Evolutionary conservation across 1,140 invertebrate species (phyloP).

Genomic region (Danaus melanippus): DNA sequence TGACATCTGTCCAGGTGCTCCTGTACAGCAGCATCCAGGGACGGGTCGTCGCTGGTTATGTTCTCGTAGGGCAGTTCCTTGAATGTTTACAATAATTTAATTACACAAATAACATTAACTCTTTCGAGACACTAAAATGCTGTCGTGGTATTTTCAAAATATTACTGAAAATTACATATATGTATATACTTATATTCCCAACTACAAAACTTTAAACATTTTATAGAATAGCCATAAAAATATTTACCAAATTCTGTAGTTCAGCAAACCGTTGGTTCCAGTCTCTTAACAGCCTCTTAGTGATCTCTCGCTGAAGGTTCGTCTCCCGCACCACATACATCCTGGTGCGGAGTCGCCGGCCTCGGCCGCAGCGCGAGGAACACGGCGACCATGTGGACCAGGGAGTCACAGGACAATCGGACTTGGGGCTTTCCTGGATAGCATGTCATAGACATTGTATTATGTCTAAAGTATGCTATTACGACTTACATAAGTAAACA

Average conservation of each 20-base stretch:
- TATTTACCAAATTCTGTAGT: constrained; percentile 44
- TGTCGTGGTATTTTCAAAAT: too few relatives aligned
- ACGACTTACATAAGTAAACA: too few relatives aligned
- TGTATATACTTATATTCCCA: too few relatives aligned
- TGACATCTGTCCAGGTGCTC: constrained; percentile 48
- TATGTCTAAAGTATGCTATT: too few relatives aligned
- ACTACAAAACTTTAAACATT: too few relatives aligned
- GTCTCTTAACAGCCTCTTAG: constrained; percentile 25
- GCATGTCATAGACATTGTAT: neutral
- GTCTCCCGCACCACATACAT: constrained; percentile 42
- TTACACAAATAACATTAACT: too few relatives aligned
- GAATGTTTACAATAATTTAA: too few relatives aligned
- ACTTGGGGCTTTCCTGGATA: constrained; percentile 46
- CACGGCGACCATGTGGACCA: constrained; percentile 89
- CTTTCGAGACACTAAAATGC: too few relatives aligned
- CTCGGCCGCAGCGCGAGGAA: constrained; percentile 84
- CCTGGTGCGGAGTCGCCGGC: constrained; percentile 76
- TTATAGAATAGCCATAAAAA: too few relatives aligned
- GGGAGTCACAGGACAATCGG: constrained; percentile 77
- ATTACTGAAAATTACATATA: too few relatives aligned
- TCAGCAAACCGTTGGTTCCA: constrained; percentile 50
- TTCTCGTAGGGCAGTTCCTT: constrained; percentile 69
- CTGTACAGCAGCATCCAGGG: constrained; percentile 49
- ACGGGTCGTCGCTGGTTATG: constrained; percentile 62
- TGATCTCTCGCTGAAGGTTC: constrained; percentile 32